Base-by-base conservation (phyloP, 2,797 vertebrate species). In the Sebastes flavidus region DNA sequence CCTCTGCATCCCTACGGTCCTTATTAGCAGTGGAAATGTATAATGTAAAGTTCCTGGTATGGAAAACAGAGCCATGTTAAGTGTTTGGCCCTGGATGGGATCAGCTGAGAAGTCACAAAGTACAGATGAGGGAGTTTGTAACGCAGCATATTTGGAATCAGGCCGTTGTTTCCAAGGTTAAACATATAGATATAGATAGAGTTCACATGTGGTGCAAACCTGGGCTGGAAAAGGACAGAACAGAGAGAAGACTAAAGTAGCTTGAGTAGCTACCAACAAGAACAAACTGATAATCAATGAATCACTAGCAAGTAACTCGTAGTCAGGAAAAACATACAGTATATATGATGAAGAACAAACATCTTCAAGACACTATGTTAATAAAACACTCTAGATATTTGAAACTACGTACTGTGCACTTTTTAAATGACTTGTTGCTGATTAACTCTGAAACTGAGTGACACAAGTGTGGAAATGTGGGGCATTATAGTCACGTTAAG, bases 191-290 rank as follows among this genome's bases (percentile, higher is more conserved):
- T 38, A 38, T 38, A 16, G 14, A 75, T 54, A 25, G 14, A 68
- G 6, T 32, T 77, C 72, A 80, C 87, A 88, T 82, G 66, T 88
- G 90, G 78, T 63, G 58, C 52, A 79, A 86, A 85, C 82, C 55
- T 68, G 49, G 55, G 2, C 52, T 73, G 46, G 36, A 75, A 77
- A 59, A 72, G 77, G 30, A 68, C 29, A 29, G 27, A 72, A 20
- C 22, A 60, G 67, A 63, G 6, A 61, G 30, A 25, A 20, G 38
- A 42, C 38, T 42, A 16, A 42, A 42, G 38, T 16, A 42, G 38
- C 38, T 42, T 54, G 42, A 42, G 7, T 5, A 66, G n/a, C 32
- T 55, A 25, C 36, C 65, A 54, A 27, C 12, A 29, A 29, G 22
- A 72, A 66, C 30, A 54, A 30, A 42, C 46, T 62, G 65, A 63